Base-by-base conservation (phyloP, 2,888 invertebrate genomes). In the Philereme vetulata region DNA sequence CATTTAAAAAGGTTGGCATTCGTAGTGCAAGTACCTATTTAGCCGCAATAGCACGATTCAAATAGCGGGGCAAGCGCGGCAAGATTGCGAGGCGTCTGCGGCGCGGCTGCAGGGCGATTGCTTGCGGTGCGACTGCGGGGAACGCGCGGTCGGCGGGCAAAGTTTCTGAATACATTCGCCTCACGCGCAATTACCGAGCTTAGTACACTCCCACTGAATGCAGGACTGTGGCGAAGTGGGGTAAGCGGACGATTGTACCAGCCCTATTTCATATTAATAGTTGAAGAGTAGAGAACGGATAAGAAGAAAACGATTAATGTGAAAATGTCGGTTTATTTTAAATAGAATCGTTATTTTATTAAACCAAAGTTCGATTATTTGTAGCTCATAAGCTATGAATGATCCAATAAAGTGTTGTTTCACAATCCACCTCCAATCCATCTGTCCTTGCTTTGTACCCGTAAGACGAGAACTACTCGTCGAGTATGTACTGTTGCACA, bases 111-210 rank as follows among this genome's bases (percentile, higher is more conserved):
- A 46, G n/a, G 38, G 9, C 46, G n/a, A n/a, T n/a, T n/a, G n/a
- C n/a, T n/a, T 45, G 53, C 53, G 53, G n/a, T 32, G 9, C 46
- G 2, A 8, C 32, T 21, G 53, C 46, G 32, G 45, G 44, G 35
- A 9, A 8, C 7, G 34, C 54, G 35, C 42, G 38, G 55, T 8
- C 5, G 7, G 60, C 52, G 49, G 55, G n/a, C 45, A 40, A 60
- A 68, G 59, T 68, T 68, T 67, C 64, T 65, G 68, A 68, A 69
- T 70, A 70, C 67, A 67, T 63, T 66, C 65, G 53, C 60, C 53
- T 66, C 65, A 63, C 55, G 62, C 57, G 72, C 72, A 72, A 71
- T 74, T 71, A 68, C 70, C 43, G 57, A 66, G 62, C 70, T 74
- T 71, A 66, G 67, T 69, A 66, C 51, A 70, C 62, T 60, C 45